A percentile compares a stretch with the other conserved stretches of the same genome.
phyloP scores from a whole-genome alignment of 30 jellyfish, hydroid and myxozoan genomes.

The Aurelia aurita region DNA sequence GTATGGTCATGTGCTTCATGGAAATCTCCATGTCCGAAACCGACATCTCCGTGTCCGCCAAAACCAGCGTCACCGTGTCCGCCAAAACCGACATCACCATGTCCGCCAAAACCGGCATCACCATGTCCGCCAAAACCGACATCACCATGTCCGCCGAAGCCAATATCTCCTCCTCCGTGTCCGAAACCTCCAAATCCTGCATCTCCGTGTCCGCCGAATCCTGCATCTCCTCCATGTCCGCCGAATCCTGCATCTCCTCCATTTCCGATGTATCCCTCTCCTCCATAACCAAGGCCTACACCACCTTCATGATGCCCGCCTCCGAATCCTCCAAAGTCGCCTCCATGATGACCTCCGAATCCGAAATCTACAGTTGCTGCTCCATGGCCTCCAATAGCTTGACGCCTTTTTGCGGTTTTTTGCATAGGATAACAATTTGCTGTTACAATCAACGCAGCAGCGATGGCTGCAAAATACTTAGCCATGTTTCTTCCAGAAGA shows the following conservation, averaged over 20 bases:
- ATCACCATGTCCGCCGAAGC: conserved; percentile 48
- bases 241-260: conserved; percentile 66
- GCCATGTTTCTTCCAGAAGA: conserved; percentile 27
- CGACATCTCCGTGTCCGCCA: conserved; percentile 48
- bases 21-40: conserved; percentile 53
- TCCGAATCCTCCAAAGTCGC: conserved; percentile 11
- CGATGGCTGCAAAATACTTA: conserved; percentile 23
- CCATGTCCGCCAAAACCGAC: conserved; percentile 33
- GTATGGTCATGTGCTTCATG: conserved; percentile 84
- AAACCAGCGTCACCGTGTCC: conserved; percentile 50
- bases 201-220: conserved; percentile 31
- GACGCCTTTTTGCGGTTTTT: conserved; percentile 45
- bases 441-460: conserved; percentile 53
- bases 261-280: conserved; percentile 51
- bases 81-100: conserved; percentile 28
- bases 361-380: conserved; percentile 9
- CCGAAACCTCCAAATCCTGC: conserved; percentile 42
- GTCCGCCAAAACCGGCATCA: conserved; percentile 59
- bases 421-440: conserved; percentile 55
- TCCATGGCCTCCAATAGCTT: conserved; percentile 56
- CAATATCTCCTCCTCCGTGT: conserved; percentile 18
- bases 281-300: conserved; percentile 47
- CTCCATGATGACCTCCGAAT: conserved; percentile 60
- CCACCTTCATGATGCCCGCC: conserved; percentile 20
- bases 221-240: background rate